phyloP scores from a whole-genome alignment of 1,140 invertebrate genomes.

The Philopotamus ludificatus region DNA sequence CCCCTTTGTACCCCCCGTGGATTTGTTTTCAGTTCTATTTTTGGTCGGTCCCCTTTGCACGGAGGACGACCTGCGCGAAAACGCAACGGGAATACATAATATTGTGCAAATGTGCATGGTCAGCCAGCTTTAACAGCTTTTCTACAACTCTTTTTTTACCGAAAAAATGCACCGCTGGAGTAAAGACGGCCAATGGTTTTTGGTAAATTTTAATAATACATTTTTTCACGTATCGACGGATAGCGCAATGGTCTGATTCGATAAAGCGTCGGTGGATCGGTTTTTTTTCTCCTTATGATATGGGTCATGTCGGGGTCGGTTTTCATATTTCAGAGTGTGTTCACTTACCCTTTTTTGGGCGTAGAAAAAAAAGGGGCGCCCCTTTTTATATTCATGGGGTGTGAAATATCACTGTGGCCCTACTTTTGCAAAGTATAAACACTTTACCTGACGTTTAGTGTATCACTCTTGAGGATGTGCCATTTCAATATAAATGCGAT shows the following conservation, averaged over 20 bases:
- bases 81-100: conserved; percentile 12
- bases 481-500: too few species aligned
- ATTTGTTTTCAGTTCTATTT: neutral
- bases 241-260: conserved; percentile 3
- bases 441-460: neutral
- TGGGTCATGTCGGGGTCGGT: neutral
- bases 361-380: neutral
- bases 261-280: neutral
- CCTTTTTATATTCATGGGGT: conserved; percentile 9
- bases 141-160: neutral
- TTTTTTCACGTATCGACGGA: too few species aligned
- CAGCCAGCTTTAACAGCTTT: conserved; percentile 2
- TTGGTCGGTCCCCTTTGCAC: neutral
- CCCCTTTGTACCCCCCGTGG: neutral
- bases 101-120: neutral
- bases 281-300: neutral
- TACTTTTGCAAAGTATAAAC: neutral
- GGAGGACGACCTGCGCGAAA: neutral
- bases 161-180: neutral
- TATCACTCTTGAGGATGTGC: neutral
- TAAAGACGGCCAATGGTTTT: neutral
- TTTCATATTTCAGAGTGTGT: conserved; percentile 1
- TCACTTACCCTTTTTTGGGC: neutral
- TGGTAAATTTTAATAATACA: too few species aligned
- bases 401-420: neutral